A percentile compares a stretch with the other conserved stretches of the same genome.
phyloP scores from a whole-genome alignment of 2,797 vertebrate species.

The Myotis myotis region DNA sequence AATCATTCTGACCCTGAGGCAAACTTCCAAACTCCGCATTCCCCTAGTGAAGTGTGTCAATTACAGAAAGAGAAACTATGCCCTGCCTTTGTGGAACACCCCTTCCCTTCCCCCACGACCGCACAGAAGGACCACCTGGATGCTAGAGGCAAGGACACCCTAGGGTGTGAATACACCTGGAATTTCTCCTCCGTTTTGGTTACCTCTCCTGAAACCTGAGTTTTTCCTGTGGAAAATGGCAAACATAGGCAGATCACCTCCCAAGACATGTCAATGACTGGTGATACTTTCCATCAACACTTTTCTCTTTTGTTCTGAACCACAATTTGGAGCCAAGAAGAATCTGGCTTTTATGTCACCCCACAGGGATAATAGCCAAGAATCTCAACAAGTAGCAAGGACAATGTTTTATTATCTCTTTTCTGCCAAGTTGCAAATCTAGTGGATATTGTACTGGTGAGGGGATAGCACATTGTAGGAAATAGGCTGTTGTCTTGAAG shows the following conservation, averaged over 20 bases:
- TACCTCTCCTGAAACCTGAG: neutral
- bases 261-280: neutral
- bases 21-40: neutral
- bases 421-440: constrained; percentile 8
- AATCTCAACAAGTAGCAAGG: neutral
- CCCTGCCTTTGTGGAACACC: rapidly evolving
- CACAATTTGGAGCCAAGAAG: neutral
- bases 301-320: constrained; percentile 39
- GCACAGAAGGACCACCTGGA: neutral
- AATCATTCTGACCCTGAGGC: neutral
- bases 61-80: neutral
- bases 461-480: constrained; percentile 7
- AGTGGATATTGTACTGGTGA: neutral
- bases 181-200: neutral
- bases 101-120: neutral
- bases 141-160: neutral
- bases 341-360: neutral
- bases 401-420: neutral
- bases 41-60: neutral
- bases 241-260: neutral
- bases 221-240: neutral
- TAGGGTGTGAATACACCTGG: neutral
- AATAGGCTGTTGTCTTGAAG: constrained; percentile 60
- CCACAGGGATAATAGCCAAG: neutral
- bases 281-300: neutral